Evolutionary conservation across 1,140 invertebrate genomes (phyloP).

Genomic region (Stegodyphus dumicola): DNA sequence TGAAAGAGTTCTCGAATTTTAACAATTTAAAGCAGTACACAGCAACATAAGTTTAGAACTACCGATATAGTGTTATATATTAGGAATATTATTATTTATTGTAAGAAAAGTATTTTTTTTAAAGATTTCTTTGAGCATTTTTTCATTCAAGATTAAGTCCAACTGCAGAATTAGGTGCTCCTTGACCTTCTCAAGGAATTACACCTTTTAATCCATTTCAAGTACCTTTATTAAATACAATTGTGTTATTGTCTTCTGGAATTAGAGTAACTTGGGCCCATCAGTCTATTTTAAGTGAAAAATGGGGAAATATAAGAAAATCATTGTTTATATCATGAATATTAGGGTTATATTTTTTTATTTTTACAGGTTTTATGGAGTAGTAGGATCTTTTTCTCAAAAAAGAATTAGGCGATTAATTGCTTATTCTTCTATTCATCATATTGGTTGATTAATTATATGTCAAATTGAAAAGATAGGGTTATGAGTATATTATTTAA

Average conservation of each 20-base stretch:
- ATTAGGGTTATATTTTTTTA: slow-evolving; percentile 72
- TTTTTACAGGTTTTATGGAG: slow-evolving; percentile 66
- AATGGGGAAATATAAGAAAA: slow-evolving; percentile 68
- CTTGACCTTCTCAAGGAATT: slow-evolving; percentile 74
- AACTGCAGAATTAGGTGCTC: slow-evolving; percentile 73
- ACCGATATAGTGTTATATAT: slow-evolving; percentile 61
- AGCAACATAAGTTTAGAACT: too few relatives aligned
- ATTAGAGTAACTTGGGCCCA: slow-evolving; percentile 73
- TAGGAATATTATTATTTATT: slow-evolving; percentile 77
- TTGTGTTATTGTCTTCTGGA: slow-evolving; percentile 73
- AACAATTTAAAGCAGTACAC: too few relatives aligned
- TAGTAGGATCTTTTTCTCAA: too few relatives aligned
- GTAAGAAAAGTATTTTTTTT: slow-evolving; percentile 75
- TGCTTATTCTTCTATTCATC: too few relatives aligned
- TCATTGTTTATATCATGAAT: slow-evolving; percentile 72
- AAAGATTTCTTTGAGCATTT: slow-evolving; percentile 76
- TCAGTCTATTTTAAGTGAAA: slow-evolving; percentile 72
- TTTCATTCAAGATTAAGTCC: slow-evolving; percentile 75
- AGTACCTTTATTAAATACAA: slow-evolving; percentile 75
- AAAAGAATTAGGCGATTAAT: too few relatives aligned
- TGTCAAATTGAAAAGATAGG: too few relatives aligned
- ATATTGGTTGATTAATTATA: too few relatives aligned
- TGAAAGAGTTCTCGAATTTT: too few relatives aligned
- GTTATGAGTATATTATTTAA: too few relatives aligned
- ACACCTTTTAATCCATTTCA: slow-evolving; percentile 74